phyloP scores from a whole-genome alignment of 2,113 vertebrate genomes.

The Ginglymostoma cirratum region DNA sequence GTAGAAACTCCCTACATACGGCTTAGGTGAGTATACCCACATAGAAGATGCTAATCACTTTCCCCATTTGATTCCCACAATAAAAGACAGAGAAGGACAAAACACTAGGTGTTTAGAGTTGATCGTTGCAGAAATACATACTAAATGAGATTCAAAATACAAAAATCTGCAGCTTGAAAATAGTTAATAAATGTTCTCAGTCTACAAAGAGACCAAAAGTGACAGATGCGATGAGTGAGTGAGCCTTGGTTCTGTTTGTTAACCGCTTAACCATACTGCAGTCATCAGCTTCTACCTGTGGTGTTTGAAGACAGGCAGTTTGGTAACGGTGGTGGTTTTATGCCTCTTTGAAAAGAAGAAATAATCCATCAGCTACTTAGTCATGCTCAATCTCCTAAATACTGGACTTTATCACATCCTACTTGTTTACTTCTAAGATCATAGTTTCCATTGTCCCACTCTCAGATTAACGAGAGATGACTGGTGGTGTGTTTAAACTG shows the following conservation, averaged over 20 bases:
- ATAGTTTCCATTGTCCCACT: background rate
- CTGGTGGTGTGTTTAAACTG: too few species aligned
- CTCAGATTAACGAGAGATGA: too few species aligned
- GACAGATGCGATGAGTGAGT: background rate
- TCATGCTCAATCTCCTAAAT: background rate
- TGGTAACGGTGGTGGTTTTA: background rate
- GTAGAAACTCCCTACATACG: background rate
- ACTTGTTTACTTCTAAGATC: background rate
- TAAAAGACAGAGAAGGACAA: background rate
- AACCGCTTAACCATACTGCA: background rate
- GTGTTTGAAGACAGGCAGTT: background rate
- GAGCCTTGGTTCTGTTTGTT: background rate
- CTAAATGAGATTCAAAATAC: background rate
- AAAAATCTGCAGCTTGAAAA: background rate
- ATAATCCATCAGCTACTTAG: background rate
- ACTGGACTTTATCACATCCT: background rate
- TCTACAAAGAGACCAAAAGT: background rate
- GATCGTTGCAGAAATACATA: background rate
- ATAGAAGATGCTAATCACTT: background rate
- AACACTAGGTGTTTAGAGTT: background rate
- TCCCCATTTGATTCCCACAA: background rate
- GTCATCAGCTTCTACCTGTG: constrained; percentile 16
- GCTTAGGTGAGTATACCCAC: background rate
- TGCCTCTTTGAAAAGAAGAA: too few species aligned
- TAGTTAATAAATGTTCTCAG: background rate